These are phyloP conservation scores for Clepsis dumicolana DNA, from an alignment of 2,888 invertebrate genomes.

Conservation along the genomic window DNA sequence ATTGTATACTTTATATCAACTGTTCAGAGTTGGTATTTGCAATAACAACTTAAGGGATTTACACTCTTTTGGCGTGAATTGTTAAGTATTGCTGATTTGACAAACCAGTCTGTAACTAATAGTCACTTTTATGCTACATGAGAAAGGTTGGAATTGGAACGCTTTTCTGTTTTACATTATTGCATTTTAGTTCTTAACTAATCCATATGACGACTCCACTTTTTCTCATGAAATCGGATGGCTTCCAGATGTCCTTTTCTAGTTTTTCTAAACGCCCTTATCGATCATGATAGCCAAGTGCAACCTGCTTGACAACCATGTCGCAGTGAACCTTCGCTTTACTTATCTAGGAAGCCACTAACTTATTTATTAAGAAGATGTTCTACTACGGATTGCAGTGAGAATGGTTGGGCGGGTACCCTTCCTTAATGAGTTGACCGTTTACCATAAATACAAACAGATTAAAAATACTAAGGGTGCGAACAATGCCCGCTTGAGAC, in stretches of 20 bases:
- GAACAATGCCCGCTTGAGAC: too few relatives aligned
- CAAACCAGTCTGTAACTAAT: constrained; percentile 4
- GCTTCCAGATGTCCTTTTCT: constrained; percentile 11
- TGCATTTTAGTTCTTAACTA: constrained; percentile 7
- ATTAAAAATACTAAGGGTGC: neutral
- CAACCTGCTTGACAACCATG: neutral
- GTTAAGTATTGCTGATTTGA: constrained; percentile 9
- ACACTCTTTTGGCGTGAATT: neutral
- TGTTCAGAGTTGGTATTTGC: neutral
- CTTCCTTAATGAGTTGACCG: neutral
- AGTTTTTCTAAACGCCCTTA: constrained; percentile 5
- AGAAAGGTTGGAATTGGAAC: neutral
- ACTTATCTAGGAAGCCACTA: neutral
- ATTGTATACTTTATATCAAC: neutral
- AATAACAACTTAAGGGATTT: neutral
- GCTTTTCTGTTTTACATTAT: neutral
- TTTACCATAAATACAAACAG: neutral
- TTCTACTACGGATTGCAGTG: neutral
- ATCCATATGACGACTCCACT: neutral
- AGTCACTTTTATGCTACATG: neutral
- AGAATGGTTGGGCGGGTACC: neutral
- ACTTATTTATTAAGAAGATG: neutral
- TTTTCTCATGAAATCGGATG: neutral
- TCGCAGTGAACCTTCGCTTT: neutral
- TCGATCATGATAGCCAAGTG: neutral